These are phyloP conservation scores for Clepsis dumicolana DNA, from an alignment of 2,888 invertebrate genomes.

Conservation along the genomic window DNA sequence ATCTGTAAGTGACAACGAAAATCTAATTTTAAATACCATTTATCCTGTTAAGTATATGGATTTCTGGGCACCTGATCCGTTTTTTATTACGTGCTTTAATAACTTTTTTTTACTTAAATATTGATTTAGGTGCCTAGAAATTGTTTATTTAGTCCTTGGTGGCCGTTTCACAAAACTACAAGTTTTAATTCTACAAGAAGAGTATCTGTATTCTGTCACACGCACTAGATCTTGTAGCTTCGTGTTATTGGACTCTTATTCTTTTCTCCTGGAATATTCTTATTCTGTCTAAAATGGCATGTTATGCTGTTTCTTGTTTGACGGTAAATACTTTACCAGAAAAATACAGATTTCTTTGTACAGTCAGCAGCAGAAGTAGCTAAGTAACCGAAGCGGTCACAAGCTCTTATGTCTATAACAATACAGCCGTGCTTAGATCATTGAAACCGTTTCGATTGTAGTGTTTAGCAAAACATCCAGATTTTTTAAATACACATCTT, in stretches of 20 bases:
- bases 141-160: slow-evolving; percentile 1
- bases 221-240: background rate
- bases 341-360: no score
- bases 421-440: no score
- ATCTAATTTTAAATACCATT: background rate
- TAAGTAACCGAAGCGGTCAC: no score
- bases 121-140: slow-evolving; percentile 30
- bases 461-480: background rate
- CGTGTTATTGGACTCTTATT: background rate
- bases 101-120: background rate
- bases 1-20: slow-evolving; percentile 52
- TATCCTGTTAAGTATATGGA: background rate
- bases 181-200: background rate
- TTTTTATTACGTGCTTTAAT: background rate
- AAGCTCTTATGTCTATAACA: no score
- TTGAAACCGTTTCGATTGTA: background rate
- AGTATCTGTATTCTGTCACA: no score
- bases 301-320: background rate
- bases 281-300: background rate
- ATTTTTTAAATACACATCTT: slow-evolving; percentile 8
- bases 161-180: background rate
- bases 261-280: background rate
- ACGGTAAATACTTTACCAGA: background rate
- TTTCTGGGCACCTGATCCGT: slow-evolving; percentile 42
- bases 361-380: no score